These are phyloP conservation scores for Proterorhinus semilunaris DNA, from an alignment of 2,113 vertebrate species.

Conservation along the genomic window DNA sequence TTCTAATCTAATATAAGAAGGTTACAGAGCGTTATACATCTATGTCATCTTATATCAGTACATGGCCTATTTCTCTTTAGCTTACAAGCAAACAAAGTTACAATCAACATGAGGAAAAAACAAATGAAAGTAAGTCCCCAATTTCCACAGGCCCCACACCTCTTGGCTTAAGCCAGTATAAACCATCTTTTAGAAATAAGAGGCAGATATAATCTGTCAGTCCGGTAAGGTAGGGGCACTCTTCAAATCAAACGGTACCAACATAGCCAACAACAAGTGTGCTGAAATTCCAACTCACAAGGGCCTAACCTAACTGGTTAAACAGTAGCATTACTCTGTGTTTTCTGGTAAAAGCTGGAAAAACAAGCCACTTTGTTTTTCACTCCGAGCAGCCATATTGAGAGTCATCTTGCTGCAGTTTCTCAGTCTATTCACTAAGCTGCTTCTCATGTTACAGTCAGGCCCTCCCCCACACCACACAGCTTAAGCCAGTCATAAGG, in stretches of 20 bases:
- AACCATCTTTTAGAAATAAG: background rate
- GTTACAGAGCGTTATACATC: too few species aligned
- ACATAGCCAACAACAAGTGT: background rate
- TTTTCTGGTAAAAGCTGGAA: background rate
- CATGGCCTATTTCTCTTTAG: too few species aligned
- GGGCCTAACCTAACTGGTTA: too few species aligned
- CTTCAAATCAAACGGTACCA: background rate
- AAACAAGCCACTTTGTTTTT: conserved; percentile 8
- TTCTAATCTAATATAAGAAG: too few species aligned
- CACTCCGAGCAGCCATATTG: conserved; percentile 59
- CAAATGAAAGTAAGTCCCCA: too few species aligned
- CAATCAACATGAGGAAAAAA: too few species aligned
- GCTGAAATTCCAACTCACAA: background rate
- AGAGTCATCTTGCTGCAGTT: conserved; percentile 62
- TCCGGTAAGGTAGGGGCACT: background rate
- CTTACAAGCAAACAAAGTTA: too few species aligned
- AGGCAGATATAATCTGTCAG: background rate
- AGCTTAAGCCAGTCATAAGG: conserved; percentile 94
- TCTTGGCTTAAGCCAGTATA: background rate
- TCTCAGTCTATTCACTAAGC: conserved; percentile 80
- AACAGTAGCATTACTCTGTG: too few species aligned
- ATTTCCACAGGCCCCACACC: background rate
- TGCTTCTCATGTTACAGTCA: conserved; percentile 86
- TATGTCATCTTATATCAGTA: too few species aligned
- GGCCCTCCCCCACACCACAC: conserved; percentile 80